A percentile compares a stretch with the other conserved stretches of the same genome.
Conservation (phyloP, 1,140 invertebrate genomes). For the Microplitis mediator region DNA sequence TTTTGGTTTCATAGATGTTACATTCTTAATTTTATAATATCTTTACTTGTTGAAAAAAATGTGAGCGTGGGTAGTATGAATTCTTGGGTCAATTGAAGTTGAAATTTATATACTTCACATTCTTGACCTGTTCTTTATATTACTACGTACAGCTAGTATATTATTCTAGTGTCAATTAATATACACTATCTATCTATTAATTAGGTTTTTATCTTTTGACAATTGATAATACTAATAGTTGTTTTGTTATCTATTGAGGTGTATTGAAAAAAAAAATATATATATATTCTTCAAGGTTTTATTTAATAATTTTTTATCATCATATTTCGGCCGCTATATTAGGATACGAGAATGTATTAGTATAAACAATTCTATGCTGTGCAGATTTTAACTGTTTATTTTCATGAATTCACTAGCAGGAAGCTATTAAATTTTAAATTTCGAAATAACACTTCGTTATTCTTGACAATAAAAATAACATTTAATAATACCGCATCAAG, state of each 20-base stretch:
- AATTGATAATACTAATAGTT: neutral
- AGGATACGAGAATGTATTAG: neutral
- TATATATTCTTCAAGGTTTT: neutral
- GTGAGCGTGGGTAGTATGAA: conserved; percentile 13
- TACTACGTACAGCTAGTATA: neutral
- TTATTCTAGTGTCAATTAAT: neutral
- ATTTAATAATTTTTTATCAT: neutral
- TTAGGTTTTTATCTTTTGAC: neutral
- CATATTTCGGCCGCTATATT: neutral
- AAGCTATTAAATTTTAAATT: conserved; percentile 28
- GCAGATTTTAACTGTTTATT: conserved; percentile 10
- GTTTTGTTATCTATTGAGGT: neutral
- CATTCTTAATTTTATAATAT: neutral
- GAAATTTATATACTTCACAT: conserved; percentile 8
- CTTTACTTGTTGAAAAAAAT: neutral
- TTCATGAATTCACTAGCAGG: conserved; percentile 13
- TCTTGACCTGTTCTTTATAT: conserved; percentile 23
- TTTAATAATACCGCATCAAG: neutral
- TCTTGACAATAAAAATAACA: neutral
- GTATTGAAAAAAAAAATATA: too few relatives aligned
- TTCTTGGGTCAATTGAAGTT: conserved; percentile 25
- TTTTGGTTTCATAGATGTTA: conserved; percentile 1
- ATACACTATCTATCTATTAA: neutral
- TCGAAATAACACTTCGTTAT: conserved; percentile 17
- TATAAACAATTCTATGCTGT: neutral